Base-by-base conservation (phyloP, 2,113 vertebrate genomes). In the zebrafish (Danio rerio) region DNA sequence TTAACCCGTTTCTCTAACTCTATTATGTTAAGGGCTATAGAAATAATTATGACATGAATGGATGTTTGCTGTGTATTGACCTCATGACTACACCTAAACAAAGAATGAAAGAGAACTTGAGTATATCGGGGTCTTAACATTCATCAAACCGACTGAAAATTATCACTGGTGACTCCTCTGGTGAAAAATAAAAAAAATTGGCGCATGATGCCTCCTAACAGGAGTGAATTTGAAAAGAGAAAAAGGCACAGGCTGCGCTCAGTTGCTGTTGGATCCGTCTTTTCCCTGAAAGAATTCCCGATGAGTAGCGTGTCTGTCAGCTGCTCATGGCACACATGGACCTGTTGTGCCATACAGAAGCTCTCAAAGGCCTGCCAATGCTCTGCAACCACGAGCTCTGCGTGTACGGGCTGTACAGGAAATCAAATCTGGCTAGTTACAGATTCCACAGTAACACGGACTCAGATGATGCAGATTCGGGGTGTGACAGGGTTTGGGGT, bases 261-360 rank as follows among this genome's bases (percentile, higher is more conserved):
- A 47, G 65, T 69, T 69, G 12, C 62, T 16, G 66, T 11, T 42
- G 59, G 74, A 42, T 56, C 43, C 69, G 18, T 56, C 61, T 5
- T 84, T 11, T 78, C 75, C 55, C 75, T 70, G 21, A 43, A 77
- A 78, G 81, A 78, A 83, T 59, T 58, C n/a, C 55, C 0, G 56
- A 76, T 78, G 58, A 63, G 59, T n/a, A 49, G 13, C 40, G 58
- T 61, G 59, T 52, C 75, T 62, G 59, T 78, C 20, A 31, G 58
- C 12, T 63, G 45, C 75, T 47, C 47, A 58, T 63, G 45, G 59
- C 59, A 50, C 50, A 55, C 15, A 40, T 43, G 31, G 71, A 74
- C 71, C 13, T 56, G 71, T 74, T 74, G 71, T 74, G 71, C 71
- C 52, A 62, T 42, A 70, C 65, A 70, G 42, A 71, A 78, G 52